Base-by-base conservation (phyloP, 2,113 vertebrate genomes). In the Bubo scandiacus region DNA sequence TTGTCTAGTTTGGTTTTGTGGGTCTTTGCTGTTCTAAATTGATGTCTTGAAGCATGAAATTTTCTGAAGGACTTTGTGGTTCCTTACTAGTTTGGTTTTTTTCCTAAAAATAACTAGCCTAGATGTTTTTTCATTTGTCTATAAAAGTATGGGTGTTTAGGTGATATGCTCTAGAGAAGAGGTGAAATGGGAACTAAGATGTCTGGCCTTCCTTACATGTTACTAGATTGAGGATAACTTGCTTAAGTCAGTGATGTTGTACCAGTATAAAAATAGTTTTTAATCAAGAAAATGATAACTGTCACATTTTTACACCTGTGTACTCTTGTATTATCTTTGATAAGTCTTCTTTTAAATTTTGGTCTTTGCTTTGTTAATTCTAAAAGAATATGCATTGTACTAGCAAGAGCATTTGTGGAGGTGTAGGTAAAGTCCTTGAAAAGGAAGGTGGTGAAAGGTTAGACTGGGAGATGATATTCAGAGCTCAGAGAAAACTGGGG, bases 341-440 rank as follows among this genome's bases (percentile, higher is more conserved):
- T 26, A 52, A 47, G 1, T 45, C 4, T 3, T n/a, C 3, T 49
- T 59, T 81, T 55, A 54, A 22, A 15, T 62, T 18, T 30, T 19
- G 14, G 25, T 21, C 6, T 82, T 61, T 27, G 19, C 5, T 78
- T 62, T 23, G 5, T 45, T 80, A 29, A 57, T 51, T 58, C 5
- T 62, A 0, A 42, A 82, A 58, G 40, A 30, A 25, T 10, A 14
- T 30, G 4, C 0, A 1, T 0, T 0, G 0, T 34, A 3, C 2
- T 27, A 70, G 15, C 0, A 0, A 36, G 14, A 57, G 5, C 4
- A 10, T 51, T 86, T 93, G 12, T 7, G 7, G 36, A 29, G 23
- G 17, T 38, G 14, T 12, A 26, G 38, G 34, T 30, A 2, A 58
- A 86, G 51, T 10, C 38, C 40, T 40, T 55, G 61, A 19, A 77